A percentile compares a stretch with the other conserved stretches of the same genome.
These are phyloP conservation scores for Pantherophis guttatus DNA, from an alignment of 2,113 vertebrate genomes.

Conservation along the genomic window DNA sequence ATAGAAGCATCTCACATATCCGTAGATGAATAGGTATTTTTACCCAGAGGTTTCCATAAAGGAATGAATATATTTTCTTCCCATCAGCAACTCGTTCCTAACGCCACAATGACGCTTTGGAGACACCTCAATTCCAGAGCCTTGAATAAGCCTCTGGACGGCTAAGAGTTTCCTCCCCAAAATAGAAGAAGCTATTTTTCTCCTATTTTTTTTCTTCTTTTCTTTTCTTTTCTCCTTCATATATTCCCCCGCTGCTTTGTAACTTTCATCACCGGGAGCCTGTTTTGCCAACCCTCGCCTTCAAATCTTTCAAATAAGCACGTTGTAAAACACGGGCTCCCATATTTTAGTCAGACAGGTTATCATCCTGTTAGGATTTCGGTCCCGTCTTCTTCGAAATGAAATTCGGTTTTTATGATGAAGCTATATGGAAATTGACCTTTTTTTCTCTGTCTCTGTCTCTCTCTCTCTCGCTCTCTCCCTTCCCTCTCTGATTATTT, in stretches of 20 bases:
- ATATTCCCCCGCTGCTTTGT: neutral
- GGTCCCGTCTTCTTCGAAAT: slow-evolving; percentile 26
- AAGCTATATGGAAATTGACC: slow-evolving; percentile 42
- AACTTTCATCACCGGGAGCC: slow-evolving; percentile 3
- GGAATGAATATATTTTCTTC: neutral
- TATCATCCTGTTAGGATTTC: slow-evolving; percentile 39
- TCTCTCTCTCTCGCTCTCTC: too few species aligned
- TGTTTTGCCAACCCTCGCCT: neutral
- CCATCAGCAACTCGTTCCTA: neutral
- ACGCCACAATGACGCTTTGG: neutral
- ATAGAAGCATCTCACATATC: neutral
- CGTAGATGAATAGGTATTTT: neutral
- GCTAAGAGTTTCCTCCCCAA: neutral
- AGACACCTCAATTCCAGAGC: slow-evolving; percentile 35
- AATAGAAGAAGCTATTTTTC: neutral
- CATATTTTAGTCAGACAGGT: neutral
- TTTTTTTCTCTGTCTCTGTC: neutral
- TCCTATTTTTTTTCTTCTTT: rapidly evolving
- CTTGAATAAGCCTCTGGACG: slow-evolving; percentile 33
- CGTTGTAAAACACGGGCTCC: slow-evolving; percentile 19
- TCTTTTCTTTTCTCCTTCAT: neutral
- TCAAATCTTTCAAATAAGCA: slow-evolving; percentile 43
- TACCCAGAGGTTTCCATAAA: neutral
- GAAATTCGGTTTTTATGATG: neutral
- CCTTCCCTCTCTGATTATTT: slow-evolving; percentile 29